Base-by-base conservation (phyloP, 2,113 vertebrate species). In the Grammomys surdaster region DNA sequence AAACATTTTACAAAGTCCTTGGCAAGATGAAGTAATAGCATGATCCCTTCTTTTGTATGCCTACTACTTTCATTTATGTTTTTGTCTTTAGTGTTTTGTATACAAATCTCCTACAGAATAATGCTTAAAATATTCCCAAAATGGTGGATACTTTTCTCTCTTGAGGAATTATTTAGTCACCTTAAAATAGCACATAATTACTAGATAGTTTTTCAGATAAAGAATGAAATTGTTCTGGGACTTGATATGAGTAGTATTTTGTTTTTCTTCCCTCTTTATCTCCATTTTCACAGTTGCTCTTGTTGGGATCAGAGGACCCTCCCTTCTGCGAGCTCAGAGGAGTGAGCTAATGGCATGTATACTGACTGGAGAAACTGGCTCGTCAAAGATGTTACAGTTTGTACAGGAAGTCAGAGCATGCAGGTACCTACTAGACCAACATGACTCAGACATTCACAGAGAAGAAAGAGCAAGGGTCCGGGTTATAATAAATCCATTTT, bases 201-300 rank as follows among this genome's bases (percentile, higher is more conserved):
- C 69, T 7, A 90, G 86, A 54, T 60, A 69, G n/a, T 89, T 92
- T 10, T 85, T 94, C 36, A 89, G 69, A 58, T 65, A 69, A 75
- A 77, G 1, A 54, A 6, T 60, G 48, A 20, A 72, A 54, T 26
- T 88, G 0, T 54, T 94, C 51, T 65, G 26, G 46, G 80, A 36
- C 3, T 9, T 16, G n/a, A 60, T 86, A n/a, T 81, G 65, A 69
- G 5, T 7, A 2, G 33, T 46, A 8, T 48, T 93, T 93, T 86
- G n/a, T 75, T 20, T 75, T 85, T 67, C 9, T 19, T 12, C 43
- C 36, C 9, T 48, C 1, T 73, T n/a, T 54, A 78, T 40, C 1
- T 24, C 76, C 2, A n/a, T 84, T 88, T 89, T 87, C 87, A 60
- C 36, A 65, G 13, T 89, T 54, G 76, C 19, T 65, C 11, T 28